phyloP scores from a whole-genome alignment of 2,113 vertebrate species.

The Dromaius novaehollandiae region DNA sequence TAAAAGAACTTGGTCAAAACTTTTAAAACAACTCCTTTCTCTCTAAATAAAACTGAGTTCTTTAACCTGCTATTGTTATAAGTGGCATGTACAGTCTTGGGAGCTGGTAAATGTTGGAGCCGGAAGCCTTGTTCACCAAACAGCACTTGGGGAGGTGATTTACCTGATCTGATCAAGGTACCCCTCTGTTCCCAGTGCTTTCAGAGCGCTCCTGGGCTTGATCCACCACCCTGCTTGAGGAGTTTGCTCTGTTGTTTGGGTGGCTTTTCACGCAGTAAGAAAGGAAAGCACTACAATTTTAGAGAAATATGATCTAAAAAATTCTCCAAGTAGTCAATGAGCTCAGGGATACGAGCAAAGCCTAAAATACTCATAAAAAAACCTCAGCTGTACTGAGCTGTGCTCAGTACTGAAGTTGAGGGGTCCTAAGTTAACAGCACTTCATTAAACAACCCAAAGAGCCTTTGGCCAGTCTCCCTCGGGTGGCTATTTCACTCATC shows the following conservation, averaged over 20 bases:
- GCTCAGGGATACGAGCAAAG: not conserved
- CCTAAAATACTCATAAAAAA: not conserved
- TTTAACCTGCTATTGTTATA: slow-evolving; percentile 1
- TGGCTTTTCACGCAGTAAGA: not conserved
- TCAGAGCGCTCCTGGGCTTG: not conserved
- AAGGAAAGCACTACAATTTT: not conserved
- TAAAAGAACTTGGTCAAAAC: not conserved
- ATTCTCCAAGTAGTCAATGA: not conserved
- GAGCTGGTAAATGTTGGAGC: not conserved
- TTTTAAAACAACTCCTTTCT: not conserved
- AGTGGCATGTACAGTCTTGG: not conserved
- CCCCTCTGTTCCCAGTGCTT: not conserved
- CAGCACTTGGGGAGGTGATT: not conserved
- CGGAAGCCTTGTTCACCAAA: not conserved
- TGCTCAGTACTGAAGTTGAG: not conserved
- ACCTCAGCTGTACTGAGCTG: not conserved
- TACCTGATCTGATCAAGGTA: not conserved
- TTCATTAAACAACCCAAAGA: slow-evolving; percentile 37
- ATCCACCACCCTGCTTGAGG: not conserved
- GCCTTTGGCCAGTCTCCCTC: not conserved
- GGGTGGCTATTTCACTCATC: slow-evolving; percentile 6
- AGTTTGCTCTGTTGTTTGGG: not conserved
- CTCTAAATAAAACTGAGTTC: slow-evolving; percentile 50
- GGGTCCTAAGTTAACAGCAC: slow-evolving; percentile 22
- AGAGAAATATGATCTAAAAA: not conserved